Evolutionary conservation across 2,888 invertebrate species (phyloP), one percentile per base, ranked within the genome.

Genomic region (Loripinus fragilis): DNA sequence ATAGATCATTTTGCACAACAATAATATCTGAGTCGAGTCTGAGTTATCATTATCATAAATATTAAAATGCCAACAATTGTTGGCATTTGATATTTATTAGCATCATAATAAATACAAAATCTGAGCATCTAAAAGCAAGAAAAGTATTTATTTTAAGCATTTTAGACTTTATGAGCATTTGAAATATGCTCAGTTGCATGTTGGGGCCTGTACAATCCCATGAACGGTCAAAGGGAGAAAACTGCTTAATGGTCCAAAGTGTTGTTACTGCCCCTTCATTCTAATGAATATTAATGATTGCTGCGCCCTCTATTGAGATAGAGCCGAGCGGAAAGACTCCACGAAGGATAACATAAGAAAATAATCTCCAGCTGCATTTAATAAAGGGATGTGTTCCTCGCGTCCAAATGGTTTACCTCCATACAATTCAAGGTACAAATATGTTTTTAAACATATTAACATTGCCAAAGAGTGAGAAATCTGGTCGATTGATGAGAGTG

Each of bases 341-440:
- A 33, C 3, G 52, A 33, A 60, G 60, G 2, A 2, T 17, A 2
- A 60, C 33, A 60, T 33, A 60, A 17, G 5, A 20, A 25, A 60
- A 1, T n/a, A 17, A 28, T 60, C 17, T 60, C 60, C 12, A n/a
- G 5, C 23, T 10, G 3, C 12, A 28, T 33, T 60, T 30, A 20
- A 17, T 12, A 30, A 60, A 60, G 60, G 30, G 60, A 60, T 60
- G 60, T 60, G 30, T 20, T 60, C 60, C 30, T 33, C 60, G 20
- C 60, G 60, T 33, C 60, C 60, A 60, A 60, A 60, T 60, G 60
- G 60, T 60, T 33, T 33, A 30, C 60, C 33, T 60, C 30, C 10
- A 60, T 3, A 12, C 15, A 17, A 33, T 60, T 33, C 30, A 30
- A 60, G 60, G 60, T 60, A 60, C 5, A 60, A 30, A 5, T 17